Evolutionary conservation across 2,113 vertebrate species (phyloP), one percentile per base, ranked within the genome.

Genomic region (Poeciliopsis turrubarensis): DNA sequence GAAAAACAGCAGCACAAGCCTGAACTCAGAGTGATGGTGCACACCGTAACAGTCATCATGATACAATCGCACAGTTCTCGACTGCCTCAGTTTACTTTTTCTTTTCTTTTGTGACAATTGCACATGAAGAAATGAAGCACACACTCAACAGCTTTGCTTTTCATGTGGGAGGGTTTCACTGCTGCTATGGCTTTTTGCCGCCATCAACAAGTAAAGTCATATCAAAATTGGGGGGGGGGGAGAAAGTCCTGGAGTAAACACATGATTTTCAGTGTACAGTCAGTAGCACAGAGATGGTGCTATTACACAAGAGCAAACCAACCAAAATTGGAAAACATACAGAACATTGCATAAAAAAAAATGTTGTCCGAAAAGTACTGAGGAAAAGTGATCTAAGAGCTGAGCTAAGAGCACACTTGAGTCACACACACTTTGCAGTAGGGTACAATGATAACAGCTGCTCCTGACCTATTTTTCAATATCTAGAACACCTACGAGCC

Each of bases 1-100:
- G 85, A 89, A 91, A 91, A 90, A 90, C 91, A 89, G 86, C 89
- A 89, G 89, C 86, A 83, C 85, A 60, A 91, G 89, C 79, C 85
- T 83, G 83, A 74, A 87, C 74, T 84, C 79, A 75, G 77, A 88
- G 84, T 88, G 87, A 88, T 73, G 78, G 86, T 83, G 79, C 65
- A 66, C 77, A 78, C 85, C 78, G 81, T 84, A 70, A 71, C 83
- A 76, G 75, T 87, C 82, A 73, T 87, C 88, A 86, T 66, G 61
- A 87, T 81, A 77, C 83, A 79, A 70, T 76, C 68, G 17, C 73
- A 63, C 63, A 66, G 57, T 73, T 76, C 69, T 79, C 26, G 79
- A 78, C 78, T 81, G 77, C 60, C 41, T 13, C 29, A 57, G 34
- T 37, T 37, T 37, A 11, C 34, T 12, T 37, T 72, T 41, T 27